Conservation (phyloP, 2,113 vertebrate genomes). For the Hyaena hyaena region DNA sequence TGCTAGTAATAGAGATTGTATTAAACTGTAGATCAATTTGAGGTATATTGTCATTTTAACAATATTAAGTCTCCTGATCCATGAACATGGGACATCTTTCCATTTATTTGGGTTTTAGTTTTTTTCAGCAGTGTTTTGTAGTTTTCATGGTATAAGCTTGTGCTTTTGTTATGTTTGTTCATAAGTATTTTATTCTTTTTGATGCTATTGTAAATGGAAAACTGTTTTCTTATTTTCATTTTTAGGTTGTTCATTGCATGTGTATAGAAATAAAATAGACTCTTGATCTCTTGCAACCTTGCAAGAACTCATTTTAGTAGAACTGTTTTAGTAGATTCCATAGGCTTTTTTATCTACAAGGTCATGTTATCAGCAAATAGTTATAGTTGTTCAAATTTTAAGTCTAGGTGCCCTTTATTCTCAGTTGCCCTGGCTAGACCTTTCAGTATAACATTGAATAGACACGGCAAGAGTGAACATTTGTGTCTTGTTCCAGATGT, state of each 20-base stretch:
- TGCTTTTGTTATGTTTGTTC: not conserved
- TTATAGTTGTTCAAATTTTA: not conserved
- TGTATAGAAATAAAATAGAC: not conserved
- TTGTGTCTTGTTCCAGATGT: not conserved
- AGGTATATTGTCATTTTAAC: not conserved
- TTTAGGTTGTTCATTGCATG: not conserved
- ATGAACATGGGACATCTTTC: not conserved
- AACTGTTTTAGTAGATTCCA: not conserved
- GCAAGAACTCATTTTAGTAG: not conserved
- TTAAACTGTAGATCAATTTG: not conserved
- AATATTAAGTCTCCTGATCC: not conserved
- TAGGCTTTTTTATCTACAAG: not conserved
- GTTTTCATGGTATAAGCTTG: not conserved
- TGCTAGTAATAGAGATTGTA: not conserved
- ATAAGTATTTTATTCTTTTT: not conserved
- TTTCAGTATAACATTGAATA: not conserved
- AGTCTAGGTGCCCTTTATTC: not conserved
- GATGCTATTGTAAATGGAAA: not conserved
- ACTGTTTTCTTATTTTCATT: not conserved
- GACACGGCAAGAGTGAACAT: not conserved
- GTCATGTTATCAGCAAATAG: not conserved
- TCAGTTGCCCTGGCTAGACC: not conserved
- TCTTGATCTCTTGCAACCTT: not conserved
- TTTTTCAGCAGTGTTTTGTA: not conserved
- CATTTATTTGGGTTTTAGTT: slow-evolving; percentile 7